These are phyloP conservation scores for Drosophila borborema DNA, from an alignment of 2,888 invertebrate genomes.

Conservation along the genomic window DNA sequence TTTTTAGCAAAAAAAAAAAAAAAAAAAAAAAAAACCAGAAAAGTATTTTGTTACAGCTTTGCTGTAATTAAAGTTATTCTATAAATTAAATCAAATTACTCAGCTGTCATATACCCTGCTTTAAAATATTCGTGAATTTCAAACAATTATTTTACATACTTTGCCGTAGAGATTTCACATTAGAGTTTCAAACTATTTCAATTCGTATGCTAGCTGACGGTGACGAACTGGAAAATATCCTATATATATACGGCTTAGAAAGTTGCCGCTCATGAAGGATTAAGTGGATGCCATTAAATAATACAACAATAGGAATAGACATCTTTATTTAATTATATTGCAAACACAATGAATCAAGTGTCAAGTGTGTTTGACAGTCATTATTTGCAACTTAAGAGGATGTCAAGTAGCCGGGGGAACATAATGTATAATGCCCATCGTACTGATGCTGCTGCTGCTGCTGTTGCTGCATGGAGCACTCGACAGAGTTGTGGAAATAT, in stretches of 20 bases:
- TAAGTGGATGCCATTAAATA: constrained; percentile 15
- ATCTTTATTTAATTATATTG: constrained; percentile 6
- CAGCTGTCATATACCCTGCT: background rate
- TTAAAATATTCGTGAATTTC: background rate
- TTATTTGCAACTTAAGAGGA: constrained; percentile 28
- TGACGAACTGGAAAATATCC: background rate
- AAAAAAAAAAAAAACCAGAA: no score
- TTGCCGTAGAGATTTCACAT: background rate
- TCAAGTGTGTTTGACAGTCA: constrained; percentile 60
- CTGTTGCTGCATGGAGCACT: constrained; percentile 18
- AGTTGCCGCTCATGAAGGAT: constrained; percentile 2
- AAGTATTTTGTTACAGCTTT: background rate
- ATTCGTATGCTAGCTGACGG: background rate
- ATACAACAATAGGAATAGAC: constrained; percentile 14
- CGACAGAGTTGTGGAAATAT: constrained; percentile 40
- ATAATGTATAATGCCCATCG: constrained; percentile 54
- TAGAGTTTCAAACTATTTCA: background rate
- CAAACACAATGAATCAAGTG: constrained; percentile 7
- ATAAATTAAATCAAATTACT: constrained; percentile 4
- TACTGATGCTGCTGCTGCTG: constrained; percentile 8
- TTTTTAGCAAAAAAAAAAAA: background rate
- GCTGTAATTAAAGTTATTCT: background rate
- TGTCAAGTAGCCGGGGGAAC: constrained; percentile 36
- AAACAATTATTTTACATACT: background rate
- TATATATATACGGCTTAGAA: background rate